phyloP scores from a whole-genome alignment of 2,888 invertebrate genomes.

The Invenusta paracnida region DNA sequence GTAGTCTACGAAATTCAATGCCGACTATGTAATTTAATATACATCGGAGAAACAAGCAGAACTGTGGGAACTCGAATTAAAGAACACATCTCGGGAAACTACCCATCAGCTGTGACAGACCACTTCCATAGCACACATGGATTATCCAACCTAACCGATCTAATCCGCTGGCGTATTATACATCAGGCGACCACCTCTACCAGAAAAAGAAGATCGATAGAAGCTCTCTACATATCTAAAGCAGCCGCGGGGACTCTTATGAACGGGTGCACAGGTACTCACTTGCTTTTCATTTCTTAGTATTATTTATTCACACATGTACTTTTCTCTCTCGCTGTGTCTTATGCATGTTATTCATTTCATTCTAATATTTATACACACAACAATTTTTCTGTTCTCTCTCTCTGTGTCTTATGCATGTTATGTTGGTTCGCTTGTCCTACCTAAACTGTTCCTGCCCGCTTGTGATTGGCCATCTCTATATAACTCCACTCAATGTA shows the following conservation, averaged over 20 bases:
- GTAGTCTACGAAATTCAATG: constrained; percentile 16
- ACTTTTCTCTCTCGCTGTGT: not conserved
- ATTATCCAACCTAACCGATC: constrained; percentile 22
- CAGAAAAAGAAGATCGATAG: not conserved
- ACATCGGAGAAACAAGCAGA: constrained; percentile 18
- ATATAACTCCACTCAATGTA: not conserved
- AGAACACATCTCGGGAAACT: constrained; percentile 8
- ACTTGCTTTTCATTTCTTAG: not conserved
- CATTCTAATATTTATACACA: not conserved
- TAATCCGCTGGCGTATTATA: not conserved
- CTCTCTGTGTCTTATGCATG: not conserved
- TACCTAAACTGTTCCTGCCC: not conserved
- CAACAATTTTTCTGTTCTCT: not conserved
- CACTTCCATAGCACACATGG: constrained; percentile 13
- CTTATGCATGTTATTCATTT: not conserved
- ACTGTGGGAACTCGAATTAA: constrained; percentile 17
- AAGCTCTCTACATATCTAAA: constrained; percentile 10
- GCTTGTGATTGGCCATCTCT: not conserved
- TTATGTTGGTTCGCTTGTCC: not conserved
- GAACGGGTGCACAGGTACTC: not conserved
- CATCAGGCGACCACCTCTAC: not conserved
- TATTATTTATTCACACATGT: not conserved
- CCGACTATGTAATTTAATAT: not conserved
- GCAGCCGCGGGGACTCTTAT: not conserved
- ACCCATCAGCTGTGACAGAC: constrained; percentile 22